Percentiles rank a stretch among this genome's conserved stretches.
phyloP scores from a whole-genome alignment of 2,113 vertebrate genomes.

The Cyrtonyx montezumae region DNA sequence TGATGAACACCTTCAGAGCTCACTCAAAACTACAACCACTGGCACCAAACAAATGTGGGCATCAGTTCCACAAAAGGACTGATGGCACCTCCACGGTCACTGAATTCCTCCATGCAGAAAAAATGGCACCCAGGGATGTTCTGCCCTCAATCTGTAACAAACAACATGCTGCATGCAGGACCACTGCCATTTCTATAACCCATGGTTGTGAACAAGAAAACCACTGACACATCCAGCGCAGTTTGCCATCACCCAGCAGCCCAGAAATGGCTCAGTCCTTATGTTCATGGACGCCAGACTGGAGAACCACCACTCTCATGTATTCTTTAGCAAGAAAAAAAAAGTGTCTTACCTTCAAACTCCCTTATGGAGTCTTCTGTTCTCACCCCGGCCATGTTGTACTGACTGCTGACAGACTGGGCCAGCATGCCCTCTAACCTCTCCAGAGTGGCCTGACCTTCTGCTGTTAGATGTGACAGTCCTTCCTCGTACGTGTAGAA shows the following conservation, averaged over 20 bases:
- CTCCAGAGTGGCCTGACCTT: conserved; percentile 94
- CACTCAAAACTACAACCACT: too few species aligned
- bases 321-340: background rate
- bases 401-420: conserved; percentile 88
- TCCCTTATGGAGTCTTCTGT: conserved; percentile 84
- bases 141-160: background rate
- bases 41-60: too few species aligned
- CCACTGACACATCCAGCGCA: accelerated
- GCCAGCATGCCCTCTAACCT: conserved; percentile 95
- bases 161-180: accelerated
- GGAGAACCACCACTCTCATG: background rate
- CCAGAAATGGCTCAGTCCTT: accelerated
- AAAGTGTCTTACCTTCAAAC: conserved; percentile 85
- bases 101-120: too few species aligned
- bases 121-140: background rate
- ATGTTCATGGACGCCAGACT: accelerated
- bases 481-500: conserved; percentile 98
- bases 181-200: background rate
- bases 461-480: conserved; percentile 87
- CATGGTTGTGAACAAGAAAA: background rate
- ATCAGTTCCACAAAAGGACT: too few species aligned
- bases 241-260: background rate
- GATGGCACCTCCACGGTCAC: too few species aligned
- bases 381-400: conserved; percentile 95
- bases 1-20: too few species aligned